Conservation (phyloP, 2,797 vertebrate species). For the Thamnophis elegans region DNA sequence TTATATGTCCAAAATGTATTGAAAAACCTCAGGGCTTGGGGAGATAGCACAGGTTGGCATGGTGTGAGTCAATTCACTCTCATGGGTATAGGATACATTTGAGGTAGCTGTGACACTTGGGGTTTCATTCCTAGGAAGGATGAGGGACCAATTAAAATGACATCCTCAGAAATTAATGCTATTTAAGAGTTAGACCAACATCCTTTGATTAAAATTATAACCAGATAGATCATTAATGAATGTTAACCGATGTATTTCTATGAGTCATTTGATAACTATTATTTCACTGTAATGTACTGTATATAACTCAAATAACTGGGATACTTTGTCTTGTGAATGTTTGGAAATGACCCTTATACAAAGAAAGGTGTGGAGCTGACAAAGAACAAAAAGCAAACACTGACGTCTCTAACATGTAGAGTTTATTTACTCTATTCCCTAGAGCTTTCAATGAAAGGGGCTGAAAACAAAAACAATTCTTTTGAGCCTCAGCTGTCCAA, state of each 20-base stretch:
- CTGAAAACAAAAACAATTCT: neutral
- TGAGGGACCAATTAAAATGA: neutral
- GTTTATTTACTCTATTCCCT: neutral
- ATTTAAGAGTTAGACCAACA: neutral
- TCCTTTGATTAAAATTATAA: neutral
- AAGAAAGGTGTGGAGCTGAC: neutral
- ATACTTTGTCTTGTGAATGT: neutral
- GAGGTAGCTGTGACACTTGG: neutral
- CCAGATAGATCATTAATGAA: neutral
- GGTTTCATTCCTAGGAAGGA: neutral
- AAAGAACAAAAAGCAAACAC: neutral
- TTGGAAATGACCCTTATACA: neutral
- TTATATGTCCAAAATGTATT: neutral
- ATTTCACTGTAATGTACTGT: neutral
- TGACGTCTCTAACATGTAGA: neutral
- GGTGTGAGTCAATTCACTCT: neutral
- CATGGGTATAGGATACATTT: neutral
- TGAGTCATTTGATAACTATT: neutral
- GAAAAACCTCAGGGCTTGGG: neutral
- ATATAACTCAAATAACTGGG: neutral
- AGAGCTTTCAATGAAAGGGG: neutral
- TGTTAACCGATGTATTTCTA: neutral
- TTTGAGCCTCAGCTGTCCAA: neutral
- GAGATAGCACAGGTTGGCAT: neutral
- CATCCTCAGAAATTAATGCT: neutral